Evolutionary conservation across 2,113 vertebrate genomes (phyloP), one percentile per base, ranked within the genome.

Genomic region (Oenanthe oenanthe): DNA sequence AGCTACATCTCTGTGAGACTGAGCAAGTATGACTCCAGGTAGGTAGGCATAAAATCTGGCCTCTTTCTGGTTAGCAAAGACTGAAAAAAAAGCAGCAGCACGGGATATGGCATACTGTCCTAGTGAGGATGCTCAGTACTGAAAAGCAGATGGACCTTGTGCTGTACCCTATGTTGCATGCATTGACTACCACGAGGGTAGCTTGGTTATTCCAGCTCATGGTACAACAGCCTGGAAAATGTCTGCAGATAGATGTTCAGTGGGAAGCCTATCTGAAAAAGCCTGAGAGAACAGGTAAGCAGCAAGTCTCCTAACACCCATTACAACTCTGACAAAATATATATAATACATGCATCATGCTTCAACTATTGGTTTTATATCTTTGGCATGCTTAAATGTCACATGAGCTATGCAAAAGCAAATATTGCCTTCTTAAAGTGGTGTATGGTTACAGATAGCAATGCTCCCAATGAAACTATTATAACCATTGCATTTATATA

Each of bases 81-180:
- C 8, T 50, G 51, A 42, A 18, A 85, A 85, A 83, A 68, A 63
- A 63, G 26, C 1, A 6, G 53, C 22, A 74, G 56, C 10, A 38
- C 0, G 2, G 38, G 32, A 17, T 24, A 24, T 0, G 0, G 17
- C 40, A 29, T 4, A 12, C 12, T 6, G 6, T 63, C 40, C 32
- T 42, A 13, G 32, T 17, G 53, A 70, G 50, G 40, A 72, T 8
- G 7, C 19, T 74, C 34, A 29, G 10, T 4, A 32, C 0, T 51
- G 22, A 60, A 50, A 86, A 38, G 13, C 21, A 68, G 22, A 7
- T 31, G 34, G 60, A 61, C 14, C 48, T 34, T 32, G 48, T 34
- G 60, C 42, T 84, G 40, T 8, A 47, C 40, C 10, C 31, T 42
- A 10, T 10, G 7, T 3, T 24, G 24, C 16, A 22, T 2, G 19